Conservation (phyloP, 2,113 vertebrate genomes). For the Trichechus manatus region DNA sequence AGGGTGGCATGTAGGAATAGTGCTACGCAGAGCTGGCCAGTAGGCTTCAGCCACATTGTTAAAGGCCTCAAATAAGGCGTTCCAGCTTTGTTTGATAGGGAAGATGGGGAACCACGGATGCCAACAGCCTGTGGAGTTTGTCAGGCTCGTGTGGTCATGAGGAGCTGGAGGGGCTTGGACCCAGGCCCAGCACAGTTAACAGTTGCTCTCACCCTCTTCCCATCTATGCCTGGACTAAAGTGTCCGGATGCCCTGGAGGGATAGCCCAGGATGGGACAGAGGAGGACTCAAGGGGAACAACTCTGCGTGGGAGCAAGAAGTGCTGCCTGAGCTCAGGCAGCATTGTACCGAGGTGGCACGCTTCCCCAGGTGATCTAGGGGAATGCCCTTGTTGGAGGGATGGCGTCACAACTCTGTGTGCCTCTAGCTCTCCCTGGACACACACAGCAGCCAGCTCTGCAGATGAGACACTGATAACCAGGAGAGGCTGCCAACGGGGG, state of each 20-base stretch:
- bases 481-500: background rate
- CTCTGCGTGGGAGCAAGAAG: background rate
- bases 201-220: background rate
- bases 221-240: background rate
- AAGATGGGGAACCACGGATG: accelerated
- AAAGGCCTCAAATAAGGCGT: background rate
- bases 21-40: background rate
- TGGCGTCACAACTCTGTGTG: background rate
- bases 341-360: too few species aligned
- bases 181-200: background rate
- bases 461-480: background rate
- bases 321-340: background rate
- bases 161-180: background rate
- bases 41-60: background rate
- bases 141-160: accelerated
- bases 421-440: too few species aligned
- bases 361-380: background rate
- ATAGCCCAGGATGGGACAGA: background rate
- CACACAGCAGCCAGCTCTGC: background rate
- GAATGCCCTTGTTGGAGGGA: background rate
- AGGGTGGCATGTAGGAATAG: accelerated
- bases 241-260: accelerated
- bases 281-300: background rate
- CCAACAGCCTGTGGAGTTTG: background rate
- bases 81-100: background rate